Base-by-base conservation (phyloP, 1,140 invertebrate genomes). In the Saccostrea cuccullata region DNA sequence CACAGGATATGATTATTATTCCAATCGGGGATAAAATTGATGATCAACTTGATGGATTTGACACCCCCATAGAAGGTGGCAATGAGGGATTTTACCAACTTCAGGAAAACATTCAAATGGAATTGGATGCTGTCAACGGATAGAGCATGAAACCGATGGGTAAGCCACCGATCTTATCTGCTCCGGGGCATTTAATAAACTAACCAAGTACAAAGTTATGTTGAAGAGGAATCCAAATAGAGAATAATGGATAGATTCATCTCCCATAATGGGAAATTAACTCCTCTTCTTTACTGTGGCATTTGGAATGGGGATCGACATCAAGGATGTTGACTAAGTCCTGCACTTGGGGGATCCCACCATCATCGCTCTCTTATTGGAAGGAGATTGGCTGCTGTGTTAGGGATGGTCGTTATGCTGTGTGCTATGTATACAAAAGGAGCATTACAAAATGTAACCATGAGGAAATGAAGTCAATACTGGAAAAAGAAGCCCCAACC, bases 241-340 rank as follows among this genome's bases (percentile, higher is more conserved):
- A 55, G 73, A 86, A 86, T 86, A 5, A 55, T 86, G 56, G 12
- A n/a, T 2, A 5, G 77, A 3, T 86, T 86, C 55, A 47, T 56
- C 17, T 55, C 6, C 9, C 17, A 12, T 11, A 47, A 55, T 56
- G 83, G 83, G n/a, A 67, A 70, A 20, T n/a, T 70, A 3, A 26
- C 6, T 30, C 15, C 47, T 86, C 4, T 13, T 86, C 26, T 20
- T 67, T 17, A 87, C 89, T n/a, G 70, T 87, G 8, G 89, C 89
- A 17, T 70, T 89, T 77, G 89, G 89, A 0, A 87, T 89, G 89
- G 89, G 89, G n/a, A n/a, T 89, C 12, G 36, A 87, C n/a, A 86
- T 89, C 2, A 56, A 4, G 12, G 84, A 89, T 70, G 58, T 89
- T 3, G 89, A 89, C n/a, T 11, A 86, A 26, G 47, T 89, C 9